Percentiles rank a stretch among this genome's conserved stretches.
These are phyloP conservation scores for Hirtodrosophila cameraria DNA, from an alignment of 2,888 invertebrate genomes.

Conservation along the genomic window DNA sequence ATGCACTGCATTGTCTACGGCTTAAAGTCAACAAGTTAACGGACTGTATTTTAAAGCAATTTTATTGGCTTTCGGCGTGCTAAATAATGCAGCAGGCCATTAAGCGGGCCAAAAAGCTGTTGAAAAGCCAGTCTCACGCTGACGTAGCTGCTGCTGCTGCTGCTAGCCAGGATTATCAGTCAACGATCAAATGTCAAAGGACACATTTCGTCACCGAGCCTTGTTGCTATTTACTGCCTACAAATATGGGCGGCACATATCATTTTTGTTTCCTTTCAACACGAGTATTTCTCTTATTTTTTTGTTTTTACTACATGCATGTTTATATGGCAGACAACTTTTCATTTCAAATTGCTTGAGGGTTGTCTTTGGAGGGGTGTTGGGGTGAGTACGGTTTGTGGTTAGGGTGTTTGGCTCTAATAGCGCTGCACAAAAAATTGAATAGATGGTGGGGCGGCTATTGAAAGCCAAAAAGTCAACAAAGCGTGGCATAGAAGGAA, in stretches of 20 bases:
- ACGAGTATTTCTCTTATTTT: conserved; percentile 23
- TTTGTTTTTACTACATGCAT: conserved; percentile 36
- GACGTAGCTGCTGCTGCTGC: conserved; percentile 1
- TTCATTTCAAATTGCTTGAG: conserved; percentile 73
- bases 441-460: conserved; percentile 71
- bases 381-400: conserved; percentile 6
- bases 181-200: conserved; percentile 77
- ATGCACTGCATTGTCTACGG: conserved; percentile 60
- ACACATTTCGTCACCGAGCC: conserved; percentile 71
- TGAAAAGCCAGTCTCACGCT: conserved; percentile 49
- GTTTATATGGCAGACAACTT: conserved; percentile 68
- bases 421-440: conserved; percentile 68
- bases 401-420: conserved; percentile 47
- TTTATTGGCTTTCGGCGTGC: conserved; percentile 63
- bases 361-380: conserved; percentile 22
- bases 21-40: conserved; percentile 65
- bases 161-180: conserved; percentile 42
- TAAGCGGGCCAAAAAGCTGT: conserved; percentile 55
- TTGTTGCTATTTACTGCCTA: conserved; percentile 77
- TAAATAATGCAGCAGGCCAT: conserved; percentile 74
- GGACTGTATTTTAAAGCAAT: conserved; percentile 67
- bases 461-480: conserved; percentile 78
- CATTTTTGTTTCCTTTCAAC: conserved; percentile 37
- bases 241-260: conserved; percentile 53
- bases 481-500: conserved; percentile 32